Evolutionary conservation across 2,113 vertebrate species (phyloP), one percentile per base, ranked within the genome.

Genomic region (Tursiops truncatus): DNA sequence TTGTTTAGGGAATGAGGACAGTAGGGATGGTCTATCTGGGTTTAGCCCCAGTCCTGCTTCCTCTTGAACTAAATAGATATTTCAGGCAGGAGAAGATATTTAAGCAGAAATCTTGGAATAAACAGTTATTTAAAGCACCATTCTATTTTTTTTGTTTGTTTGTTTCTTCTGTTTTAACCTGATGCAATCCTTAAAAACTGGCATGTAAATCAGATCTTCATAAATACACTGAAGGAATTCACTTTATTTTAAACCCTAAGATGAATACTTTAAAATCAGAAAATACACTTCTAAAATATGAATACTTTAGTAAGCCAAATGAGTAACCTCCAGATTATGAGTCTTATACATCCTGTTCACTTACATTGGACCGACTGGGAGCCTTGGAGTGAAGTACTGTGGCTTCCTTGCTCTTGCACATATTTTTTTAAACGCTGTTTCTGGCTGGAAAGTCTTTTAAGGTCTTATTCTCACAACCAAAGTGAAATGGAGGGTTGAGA

Each of bases 1-100:
- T 95, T 97, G 83, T 97, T 90, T 97, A 36, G 58, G 62, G 56
- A 97, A 96, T 65, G 88, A 73, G 97, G 96, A 62, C 90, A 73
- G 89, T 44, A n/a, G 91, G 56, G 85, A 95, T 87, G 74, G 33
- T 47, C 58, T 89, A 10, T 73, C 85, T 89, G 63, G 33, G 33
- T 47, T 95, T 97, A 90, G 63, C 76, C 70, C 53, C 81, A 95
- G 62, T 28, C 74, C 18, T 38, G 12, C 76, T 96, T 97, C 94
- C 74, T 97, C 88, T 76, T 85, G 68, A 91, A 74, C 82, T 89
- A 33, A n/a, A 53, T 41, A 96, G 89, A 70, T 93, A 90, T 56
- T 73, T 85, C 28, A 96, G 63, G 28, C 31, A 71, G 21, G 58
- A 95, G n/a, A 73, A 41, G 18, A 14, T 47, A 67, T 91, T 67